Percentiles rank a stretch among this genome's conserved stretches.
Evolutionary conservation across 2,888 invertebrate genomes (phyloP).

Genomic region (Sepiola atlantica): DNA sequence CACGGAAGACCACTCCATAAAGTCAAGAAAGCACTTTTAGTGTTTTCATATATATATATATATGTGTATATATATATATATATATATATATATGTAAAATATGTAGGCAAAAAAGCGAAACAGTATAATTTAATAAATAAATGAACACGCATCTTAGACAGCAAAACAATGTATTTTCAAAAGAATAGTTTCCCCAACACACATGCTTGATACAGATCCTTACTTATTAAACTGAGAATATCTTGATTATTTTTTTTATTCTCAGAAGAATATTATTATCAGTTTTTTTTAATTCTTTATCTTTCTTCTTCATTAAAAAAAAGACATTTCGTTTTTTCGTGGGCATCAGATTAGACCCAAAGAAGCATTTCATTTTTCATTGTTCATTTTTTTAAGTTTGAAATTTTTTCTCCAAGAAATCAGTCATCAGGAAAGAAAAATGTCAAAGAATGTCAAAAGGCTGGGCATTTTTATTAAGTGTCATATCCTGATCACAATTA

Average conservation of each 20-base stretch:
- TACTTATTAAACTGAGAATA: neutral
- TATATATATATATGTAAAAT: neutral
- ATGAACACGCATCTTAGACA: neutral
- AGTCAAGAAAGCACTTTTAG: neutral
- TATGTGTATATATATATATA: neutral
- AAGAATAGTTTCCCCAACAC: neutral
- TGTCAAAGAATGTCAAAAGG: neutral
- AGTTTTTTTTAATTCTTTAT: neutral
- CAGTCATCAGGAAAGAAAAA: neutral
- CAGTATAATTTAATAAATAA: neutral
- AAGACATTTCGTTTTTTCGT: neutral
- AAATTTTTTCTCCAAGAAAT: neutral
- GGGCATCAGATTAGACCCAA: neutral
- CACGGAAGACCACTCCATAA: neutral
- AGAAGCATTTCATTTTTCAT: conserved; percentile 15
- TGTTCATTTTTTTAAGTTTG: neutral
- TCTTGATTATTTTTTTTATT: neutral
- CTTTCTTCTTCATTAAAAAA: neutral
- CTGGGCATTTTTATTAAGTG: neutral
- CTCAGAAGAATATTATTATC: neutral
- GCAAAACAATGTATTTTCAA: conserved; percentile 32
- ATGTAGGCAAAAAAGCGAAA: neutral
- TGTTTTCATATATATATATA: neutral
- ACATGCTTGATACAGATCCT: conserved; percentile 8
- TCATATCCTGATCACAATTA: conserved; percentile 4